phyloP scores from a whole-genome alignment of 2,797 vertebrate species.

The Malacoctenus gilli region DNA sequence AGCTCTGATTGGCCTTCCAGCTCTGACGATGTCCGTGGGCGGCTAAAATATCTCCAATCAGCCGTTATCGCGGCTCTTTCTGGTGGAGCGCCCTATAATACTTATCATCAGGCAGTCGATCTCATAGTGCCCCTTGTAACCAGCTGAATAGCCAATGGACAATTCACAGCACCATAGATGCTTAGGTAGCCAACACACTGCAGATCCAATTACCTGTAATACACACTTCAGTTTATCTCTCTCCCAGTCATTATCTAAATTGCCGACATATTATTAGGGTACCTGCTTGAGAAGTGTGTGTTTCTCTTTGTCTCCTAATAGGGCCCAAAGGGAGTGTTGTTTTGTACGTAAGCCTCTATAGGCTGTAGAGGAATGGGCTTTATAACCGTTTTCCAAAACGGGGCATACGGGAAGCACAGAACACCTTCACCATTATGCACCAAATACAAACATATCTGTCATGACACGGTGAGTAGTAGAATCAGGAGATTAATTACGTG shows the following conservation, averaged over 20 bases:
- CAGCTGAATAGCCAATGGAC: conserved; percentile 39
- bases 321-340: conserved; percentile 91
- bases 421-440: conserved; percentile 75
- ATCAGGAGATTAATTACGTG: conserved; percentile 81
- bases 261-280: conserved; percentile 93
- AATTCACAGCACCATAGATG: conserved; percentile 55
- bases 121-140: conserved; percentile 47
- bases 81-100: conserved; percentile 34
- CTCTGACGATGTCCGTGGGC: conserved; percentile 30
- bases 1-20: conserved; percentile 40
- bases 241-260: conserved; percentile 98
- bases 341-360: conserved; percentile 94
- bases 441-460: conserved; percentile 75
- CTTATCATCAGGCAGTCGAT: conserved; percentile 63
- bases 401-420: conserved; percentile 61
- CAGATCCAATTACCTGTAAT: conserved; percentile 96
- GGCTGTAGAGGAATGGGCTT: conserved; percentile 86
- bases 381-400: conserved; percentile 84
- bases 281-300: conserved; percentile 80
- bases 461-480: conserved; percentile 72
- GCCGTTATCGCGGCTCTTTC: conserved; percentile 32
- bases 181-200: conserved; percentile 79
- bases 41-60: conserved; percentile 47
- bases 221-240: conserved; percentile 97
- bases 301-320: conserved; percentile 87